A percentile compares a stretch with the other conserved stretches of the same genome.
Conservation (phyloP, 2,113 vertebrate species). For the Collichthys lucidus region DNA sequence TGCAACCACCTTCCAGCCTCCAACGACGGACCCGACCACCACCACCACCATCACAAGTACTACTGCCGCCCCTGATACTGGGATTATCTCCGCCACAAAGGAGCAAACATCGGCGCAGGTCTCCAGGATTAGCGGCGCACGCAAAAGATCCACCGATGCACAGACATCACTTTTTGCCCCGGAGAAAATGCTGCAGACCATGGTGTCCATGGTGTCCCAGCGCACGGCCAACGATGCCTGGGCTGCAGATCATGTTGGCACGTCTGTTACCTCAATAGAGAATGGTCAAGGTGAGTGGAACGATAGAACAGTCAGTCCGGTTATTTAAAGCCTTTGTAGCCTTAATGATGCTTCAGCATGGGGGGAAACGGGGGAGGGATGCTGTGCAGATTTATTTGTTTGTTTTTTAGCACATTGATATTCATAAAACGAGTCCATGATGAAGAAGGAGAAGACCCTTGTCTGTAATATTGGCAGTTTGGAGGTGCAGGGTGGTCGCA, state of each 20-base stretch:
- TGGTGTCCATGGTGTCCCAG: slow-evolving; percentile 74
- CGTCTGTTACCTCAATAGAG: slow-evolving; percentile 69
- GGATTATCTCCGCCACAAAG: slow-evolving; percentile 3
- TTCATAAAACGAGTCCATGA: background rate
- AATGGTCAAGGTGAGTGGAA: slow-evolving; percentile 82
- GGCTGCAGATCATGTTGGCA: slow-evolving; percentile 60
- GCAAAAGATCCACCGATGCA: slow-evolving; percentile 66
- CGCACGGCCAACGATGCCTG: slow-evolving; percentile 70
- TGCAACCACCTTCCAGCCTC: slow-evolving; percentile 54
- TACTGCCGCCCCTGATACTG: slow-evolving; percentile 20
- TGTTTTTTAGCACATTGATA: background rate
- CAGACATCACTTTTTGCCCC: slow-evolving; percentile 57
- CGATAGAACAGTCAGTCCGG: too few species aligned
- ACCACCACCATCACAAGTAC: slow-evolving; percentile 15
- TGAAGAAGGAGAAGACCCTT: background rate
- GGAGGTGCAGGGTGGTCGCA: slow-evolving; percentile 17
- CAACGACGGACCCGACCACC: slow-evolving; percentile 44
- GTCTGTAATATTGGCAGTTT: background rate
- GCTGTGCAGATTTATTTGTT: background rate
- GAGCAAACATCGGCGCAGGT: slow-evolving; percentile 29
- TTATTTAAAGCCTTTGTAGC: too few species aligned
- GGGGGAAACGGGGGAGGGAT: too few species aligned
- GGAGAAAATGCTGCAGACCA: slow-evolving; percentile 75
- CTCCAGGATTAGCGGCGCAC: slow-evolving; percentile 28
- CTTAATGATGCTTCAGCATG: too few species aligned